Conservation (phyloP, 2,113 vertebrate genomes). For the Serinus canaria region DNA sequence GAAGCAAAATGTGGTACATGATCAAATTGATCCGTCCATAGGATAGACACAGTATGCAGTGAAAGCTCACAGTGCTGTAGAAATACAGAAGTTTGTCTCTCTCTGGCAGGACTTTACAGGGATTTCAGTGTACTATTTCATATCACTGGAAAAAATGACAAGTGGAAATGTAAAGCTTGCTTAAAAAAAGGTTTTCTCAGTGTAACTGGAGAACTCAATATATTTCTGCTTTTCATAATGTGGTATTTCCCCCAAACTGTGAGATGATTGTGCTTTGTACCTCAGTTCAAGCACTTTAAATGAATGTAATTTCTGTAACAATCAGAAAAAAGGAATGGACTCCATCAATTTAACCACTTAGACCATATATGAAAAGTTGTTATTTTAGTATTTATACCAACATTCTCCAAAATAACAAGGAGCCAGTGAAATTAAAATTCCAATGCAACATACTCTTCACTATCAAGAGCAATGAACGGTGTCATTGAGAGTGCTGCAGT, state of each 20-base stretch:
- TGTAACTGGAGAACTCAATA: neutral
- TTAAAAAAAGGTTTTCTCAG: neutral
- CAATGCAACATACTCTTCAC: neutral
- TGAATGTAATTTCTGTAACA: neutral
- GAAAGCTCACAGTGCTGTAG: neutral
- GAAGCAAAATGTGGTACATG: neutral
- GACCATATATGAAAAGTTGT: neutral
- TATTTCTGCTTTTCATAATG: neutral
- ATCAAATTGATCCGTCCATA: neutral
- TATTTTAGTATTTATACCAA: neutral
- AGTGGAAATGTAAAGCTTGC: neutral
- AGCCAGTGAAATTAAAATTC: neutral
- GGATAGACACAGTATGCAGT: neutral
- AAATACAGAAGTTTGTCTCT: neutral
- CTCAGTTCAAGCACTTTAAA: neutral
- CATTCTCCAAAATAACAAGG: neutral
- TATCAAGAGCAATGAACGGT: neutral
- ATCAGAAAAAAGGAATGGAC: neutral
- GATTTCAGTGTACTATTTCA: neutral
- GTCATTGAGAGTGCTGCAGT: neutral
- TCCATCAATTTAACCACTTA: neutral
- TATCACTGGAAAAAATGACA: slow-evolving; percentile 17
- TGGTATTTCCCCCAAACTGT: neutral
- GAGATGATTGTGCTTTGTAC: neutral
- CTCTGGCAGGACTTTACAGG: neutral